These are phyloP conservation scores for Oligia latruncula DNA, from an alignment of 2,888 invertebrate species.

Conservation along the genomic window DNA sequence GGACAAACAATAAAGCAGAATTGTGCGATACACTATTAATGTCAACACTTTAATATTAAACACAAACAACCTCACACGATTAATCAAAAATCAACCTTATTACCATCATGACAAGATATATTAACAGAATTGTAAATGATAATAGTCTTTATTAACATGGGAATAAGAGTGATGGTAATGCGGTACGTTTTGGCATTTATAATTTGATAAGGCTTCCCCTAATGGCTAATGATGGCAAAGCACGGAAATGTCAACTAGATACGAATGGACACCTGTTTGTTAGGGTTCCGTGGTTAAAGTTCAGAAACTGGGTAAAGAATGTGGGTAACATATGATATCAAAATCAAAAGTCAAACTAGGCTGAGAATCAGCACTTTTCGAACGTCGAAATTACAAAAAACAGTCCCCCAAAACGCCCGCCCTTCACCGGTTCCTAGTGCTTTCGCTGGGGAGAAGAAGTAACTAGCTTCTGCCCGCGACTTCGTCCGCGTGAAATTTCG, in stretches of 20 bases:
- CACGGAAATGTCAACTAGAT: slow-evolving; percentile 71
- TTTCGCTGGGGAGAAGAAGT: no score
- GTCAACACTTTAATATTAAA: slow-evolving; percentile 59
- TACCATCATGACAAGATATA: background rate
- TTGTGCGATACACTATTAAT: slow-evolving; percentile 57
- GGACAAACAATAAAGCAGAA: slow-evolving; percentile 61
- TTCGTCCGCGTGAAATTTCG: no score
- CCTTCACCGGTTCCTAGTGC: no score
- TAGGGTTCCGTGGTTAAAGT: slow-evolving; percentile 30
- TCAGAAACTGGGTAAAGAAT: background rate
- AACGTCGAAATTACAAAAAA: no score
- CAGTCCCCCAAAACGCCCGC: no score
- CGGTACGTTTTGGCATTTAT: slow-evolving; percentile 59
- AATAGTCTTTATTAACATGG: slow-evolving; percentile 35
- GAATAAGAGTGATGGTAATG: slow-evolving; percentile 40
- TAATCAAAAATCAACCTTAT: slow-evolving; percentile 52
- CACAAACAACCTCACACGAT: slow-evolving; percentile 14
- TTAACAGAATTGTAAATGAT: slow-evolving; percentile 10
- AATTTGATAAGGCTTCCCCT: slow-evolving; percentile 61
- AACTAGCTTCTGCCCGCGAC: background rate
- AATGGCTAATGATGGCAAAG: slow-evolving; percentile 62
- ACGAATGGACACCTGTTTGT: slow-evolving; percentile 59
- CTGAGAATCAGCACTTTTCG: no score
- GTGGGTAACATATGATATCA: background rate
- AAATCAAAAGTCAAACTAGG: no score